Evolutionary conservation across 2,113 vertebrate genomes (phyloP), one percentile per base, ranked within the genome.

Genomic region (Xiphophorus maculatus): DNA sequence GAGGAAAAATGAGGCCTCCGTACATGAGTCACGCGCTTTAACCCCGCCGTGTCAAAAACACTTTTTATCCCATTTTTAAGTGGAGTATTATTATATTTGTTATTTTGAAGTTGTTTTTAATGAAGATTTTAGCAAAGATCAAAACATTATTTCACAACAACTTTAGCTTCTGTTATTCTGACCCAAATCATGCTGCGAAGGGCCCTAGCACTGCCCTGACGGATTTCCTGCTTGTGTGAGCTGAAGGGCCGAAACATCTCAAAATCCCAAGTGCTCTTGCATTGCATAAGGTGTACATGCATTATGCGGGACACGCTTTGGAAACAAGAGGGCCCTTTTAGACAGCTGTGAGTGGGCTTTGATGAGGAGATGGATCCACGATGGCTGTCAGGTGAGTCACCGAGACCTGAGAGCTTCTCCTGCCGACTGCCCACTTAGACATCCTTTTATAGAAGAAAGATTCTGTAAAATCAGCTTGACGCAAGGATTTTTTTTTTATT

Each of bases 311-410:
- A 73, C 79, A 64, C 58, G 40, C 33, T 1, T 37, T 67, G 73
- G 66, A 84, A 79, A 68, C 66, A 64, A 48, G 44, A 17, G 68
- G 72, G 71, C 76, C 88, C 80, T 84, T 85, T 87, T 58, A 71
- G 80, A 79, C 33, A 40, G 63, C 79, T 72, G 86, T 88, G 90
- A 89, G 89, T 92, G 87, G 87, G 87, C 79, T 87, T 65, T 85
- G 81, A 85, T 25, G 14, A 83, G 78, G 63, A 87, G 77, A 74
- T 66, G 72, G 77, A 86, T 74, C 75, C 82, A 86, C 2, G 60
- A 82, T 85, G 81, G 80, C 87, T 84, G 84, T 75, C 81, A 87
- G 90, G 88, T 92, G 91, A 92, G 81, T 91, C 91, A 92, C 65
- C 11, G 14, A 60, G 80, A 89, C 78, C 85, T 71, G 71, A 87